Percentiles rank a stretch among this genome's conserved stretches.
Conservation (phyloP, 1,140 invertebrate species). For the Drosophila triauraria region DNA sequence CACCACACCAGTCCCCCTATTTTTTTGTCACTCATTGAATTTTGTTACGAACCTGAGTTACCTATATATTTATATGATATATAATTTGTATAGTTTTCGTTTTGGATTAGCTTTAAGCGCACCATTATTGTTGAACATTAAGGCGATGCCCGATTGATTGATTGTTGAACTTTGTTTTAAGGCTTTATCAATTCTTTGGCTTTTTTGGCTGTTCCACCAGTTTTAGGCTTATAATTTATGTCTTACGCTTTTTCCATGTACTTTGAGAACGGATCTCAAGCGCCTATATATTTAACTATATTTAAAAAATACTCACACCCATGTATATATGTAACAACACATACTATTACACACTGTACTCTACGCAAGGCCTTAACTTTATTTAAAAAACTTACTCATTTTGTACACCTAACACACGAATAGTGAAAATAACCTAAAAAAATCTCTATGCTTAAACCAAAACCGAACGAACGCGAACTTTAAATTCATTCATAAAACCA, state of each 20-base stretch:
- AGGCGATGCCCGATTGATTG: constrained; percentile 34
- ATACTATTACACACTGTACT: constrained; percentile 66
- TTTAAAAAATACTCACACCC: constrained; percentile 9
- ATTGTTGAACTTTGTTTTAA: constrained; percentile 70
- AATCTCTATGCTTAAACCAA: constrained; percentile 15
- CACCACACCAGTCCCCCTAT: constrained; percentile 3
- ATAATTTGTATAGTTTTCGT: constrained; percentile 63
- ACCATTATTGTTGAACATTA: constrained; percentile 34
- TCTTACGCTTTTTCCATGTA: constrained; percentile 70
- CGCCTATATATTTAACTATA: constrained; percentile 36
- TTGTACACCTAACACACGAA: constrained; percentile 40
- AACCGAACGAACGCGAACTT: constrained; percentile 21
- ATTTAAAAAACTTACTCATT: constrained; percentile 60
- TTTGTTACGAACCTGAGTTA: constrained; percentile 60
- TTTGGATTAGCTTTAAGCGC: constrained; percentile 57
- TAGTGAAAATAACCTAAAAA: constrained; percentile 22
- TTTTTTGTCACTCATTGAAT: constrained; percentile 64
- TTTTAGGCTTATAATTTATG: constrained; percentile 72
- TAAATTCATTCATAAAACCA: constrained; percentile 22
- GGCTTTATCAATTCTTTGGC: constrained; percentile 38
- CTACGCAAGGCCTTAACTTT: constrained; percentile 57
- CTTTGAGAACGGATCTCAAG: constrained; percentile 74
- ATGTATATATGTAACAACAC: constrained; percentile 51
- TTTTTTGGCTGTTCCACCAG: constrained; percentile 59
- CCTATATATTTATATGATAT: constrained; percentile 25